Evolutionary conservation across 2,888 invertebrate species (phyloP).

Genomic region (Clepsis dumicolana): DNA sequence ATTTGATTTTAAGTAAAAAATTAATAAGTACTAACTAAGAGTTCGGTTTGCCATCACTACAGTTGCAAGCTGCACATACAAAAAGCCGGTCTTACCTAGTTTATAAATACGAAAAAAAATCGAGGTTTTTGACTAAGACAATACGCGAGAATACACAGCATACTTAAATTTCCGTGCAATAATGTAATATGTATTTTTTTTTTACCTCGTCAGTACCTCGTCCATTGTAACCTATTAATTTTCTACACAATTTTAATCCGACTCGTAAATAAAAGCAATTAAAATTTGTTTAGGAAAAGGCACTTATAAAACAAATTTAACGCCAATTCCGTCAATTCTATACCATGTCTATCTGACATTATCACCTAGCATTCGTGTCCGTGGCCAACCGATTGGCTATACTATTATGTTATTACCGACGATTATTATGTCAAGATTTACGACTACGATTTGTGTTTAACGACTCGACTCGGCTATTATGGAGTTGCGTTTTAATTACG

Average conservation of each 20-base stretch:
- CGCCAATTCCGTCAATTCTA: conserved; percentile 11
- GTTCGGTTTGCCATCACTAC: too few species aligned
- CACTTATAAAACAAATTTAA: conserved; percentile 25
- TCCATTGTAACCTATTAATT: background rate
- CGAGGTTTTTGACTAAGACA: too few species aligned
- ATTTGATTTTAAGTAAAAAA: too few species aligned
- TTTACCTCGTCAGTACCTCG: too few species aligned
- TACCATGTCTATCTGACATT: conserved; percentile 11
- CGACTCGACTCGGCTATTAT: conserved; percentile 51
- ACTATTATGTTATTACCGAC: conserved; percentile 22
- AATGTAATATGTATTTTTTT: too few species aligned
- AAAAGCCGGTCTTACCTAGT: too few species aligned
- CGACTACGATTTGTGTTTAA: conserved; percentile 54
- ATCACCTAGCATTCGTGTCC: conserved; percentile 6
- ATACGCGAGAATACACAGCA: too few species aligned
- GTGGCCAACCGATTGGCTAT: conserved; percentile 30
- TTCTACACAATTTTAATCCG: background rate
- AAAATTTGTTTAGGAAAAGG: conserved; percentile 6
- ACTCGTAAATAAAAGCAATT: conserved; percentile 2
- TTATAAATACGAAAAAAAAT: too few species aligned
- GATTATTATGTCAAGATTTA: conserved; percentile 52
- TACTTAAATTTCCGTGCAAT: too few species aligned
- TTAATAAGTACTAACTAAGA: too few species aligned
- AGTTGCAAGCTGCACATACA: too few species aligned
- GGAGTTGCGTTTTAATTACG: conserved; percentile 49